Base-by-base conservation (phyloP, 2,888 invertebrate genomes). In the Conus canariensis region DNA sequence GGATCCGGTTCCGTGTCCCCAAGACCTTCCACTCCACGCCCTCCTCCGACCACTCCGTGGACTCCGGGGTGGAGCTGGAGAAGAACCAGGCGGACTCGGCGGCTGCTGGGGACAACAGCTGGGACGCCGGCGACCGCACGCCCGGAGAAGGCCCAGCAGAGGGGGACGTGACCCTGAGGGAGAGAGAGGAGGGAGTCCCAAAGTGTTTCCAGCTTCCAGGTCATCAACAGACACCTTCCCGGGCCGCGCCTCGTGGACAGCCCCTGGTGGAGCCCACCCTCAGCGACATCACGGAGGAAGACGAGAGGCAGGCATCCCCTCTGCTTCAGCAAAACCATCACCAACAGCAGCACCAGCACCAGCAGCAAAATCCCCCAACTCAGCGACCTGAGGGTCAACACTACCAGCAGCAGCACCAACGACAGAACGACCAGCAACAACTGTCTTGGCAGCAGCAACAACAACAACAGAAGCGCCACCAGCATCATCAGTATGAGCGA, bases 11-110 rank as follows among this genome's bases (percentile, higher is more conserved):
- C 16, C 74, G 91, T 12, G 60, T 80, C n/a, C 19, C 86, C 14
- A 90, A 90, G 59, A 87, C 59, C 56, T 58, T 58, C 82, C 30
- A 85, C n/a, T 74, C 88, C 8, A 85, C 88, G 59, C 74, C 88
- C 59, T 91, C 92, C 12, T 92, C 92, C 8, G 92, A 90, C 77
- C 83, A 88, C 19, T 92, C 92, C 30, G 90, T 87, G 22, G 92
- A 92, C 87, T 92, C 92, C 12, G 92, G 92, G 10, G 80, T 92
- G 30, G 90, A 90, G 64, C 83, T 89, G 67, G 92, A 92, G 45
- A 89, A 82, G 22, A 45, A 87, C n/a, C 88, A 16, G 22, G 45
- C 85, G 10, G 70, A 89, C 30, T 85, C 86, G 67, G n/a, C 85
- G 30, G 25, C 60, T 77, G 67, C 58, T 12, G 88, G 77, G 22